Evolutionary conservation across 2,888 invertebrate genomes (phyloP).

Genomic region (Hirtodrosophila trivittata): DNA sequence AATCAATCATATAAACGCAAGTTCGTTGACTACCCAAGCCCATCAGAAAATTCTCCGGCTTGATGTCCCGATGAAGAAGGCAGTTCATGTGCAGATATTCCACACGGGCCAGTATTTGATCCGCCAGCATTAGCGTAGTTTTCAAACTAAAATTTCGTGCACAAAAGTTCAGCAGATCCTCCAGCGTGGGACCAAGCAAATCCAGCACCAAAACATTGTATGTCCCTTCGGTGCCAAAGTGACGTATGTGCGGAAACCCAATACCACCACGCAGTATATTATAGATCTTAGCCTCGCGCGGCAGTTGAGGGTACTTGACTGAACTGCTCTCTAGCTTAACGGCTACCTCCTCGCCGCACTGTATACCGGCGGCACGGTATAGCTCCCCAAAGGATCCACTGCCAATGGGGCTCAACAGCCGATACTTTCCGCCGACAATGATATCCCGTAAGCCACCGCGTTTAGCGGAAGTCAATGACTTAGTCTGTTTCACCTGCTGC

Average conservation of each 20-base stretch:
- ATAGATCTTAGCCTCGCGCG: slow-evolving; percentile 62
- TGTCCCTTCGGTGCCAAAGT: slow-evolving; percentile 55
- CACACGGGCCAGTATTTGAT: slow-evolving; percentile 57
- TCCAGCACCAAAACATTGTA: slow-evolving; percentile 66
- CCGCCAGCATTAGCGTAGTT: slow-evolving; percentile 63
- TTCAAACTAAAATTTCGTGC: slow-evolving; percentile 58
- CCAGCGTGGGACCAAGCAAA: slow-evolving; percentile 61
- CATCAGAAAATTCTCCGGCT: slow-evolving; percentile 68
- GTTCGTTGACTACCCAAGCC: slow-evolving; percentile 47
- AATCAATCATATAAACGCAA: slow-evolving; percentile 61
- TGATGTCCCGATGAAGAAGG: slow-evolving; percentile 66
- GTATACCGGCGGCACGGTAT: slow-evolving; percentile 42
- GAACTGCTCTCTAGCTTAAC: slow-evolving; percentile 48
- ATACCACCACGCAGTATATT: slow-evolving; percentile 41
- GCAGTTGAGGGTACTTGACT: slow-evolving; percentile 39
- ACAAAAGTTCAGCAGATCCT: slow-evolving; percentile 63
- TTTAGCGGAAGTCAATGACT: background rate
- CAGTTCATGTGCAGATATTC: slow-evolving; percentile 57
- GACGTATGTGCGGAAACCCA: slow-evolving; percentile 54
- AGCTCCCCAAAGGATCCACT: slow-evolving; percentile 63
- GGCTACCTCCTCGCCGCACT: slow-evolving; percentile 52
- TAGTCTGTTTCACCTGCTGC: background rate
- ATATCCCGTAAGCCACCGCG: slow-evolving; percentile 11
- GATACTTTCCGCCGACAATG: slow-evolving; percentile 58
- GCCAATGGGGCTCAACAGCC: slow-evolving; percentile 48